Evolutionary conservation across 2,113 vertebrate genomes (phyloP), one percentile per base, ranked within the genome.

Genomic region (Amia ocellicauda): DNA sequence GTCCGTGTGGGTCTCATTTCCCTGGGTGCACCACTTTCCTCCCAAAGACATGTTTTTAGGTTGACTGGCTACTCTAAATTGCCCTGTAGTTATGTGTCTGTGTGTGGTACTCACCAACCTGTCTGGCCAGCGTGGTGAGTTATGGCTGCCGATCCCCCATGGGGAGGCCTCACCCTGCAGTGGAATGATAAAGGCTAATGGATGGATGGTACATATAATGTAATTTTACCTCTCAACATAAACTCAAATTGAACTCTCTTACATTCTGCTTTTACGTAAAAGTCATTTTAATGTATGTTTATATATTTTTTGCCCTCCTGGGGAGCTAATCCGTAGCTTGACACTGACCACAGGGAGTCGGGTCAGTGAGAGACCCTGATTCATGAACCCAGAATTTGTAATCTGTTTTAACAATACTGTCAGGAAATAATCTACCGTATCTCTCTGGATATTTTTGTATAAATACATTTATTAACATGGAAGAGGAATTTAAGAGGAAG

Each of bases 231-330:
- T 53, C 22, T 69, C 31, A 64, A 28, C 40, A 28, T 53, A 24
- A 41, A 54, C 57, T 42, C 57, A 17, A 22, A n/a, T 41, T 59
- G 40, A 43, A 59, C 31, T 22, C n/a, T 16, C 22, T 54, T 54
- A 42, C 52, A 26, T 31, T 24, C 22, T 23, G 14, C 19, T 65
- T 58, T 43, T 68, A 58, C 58, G 24, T 68, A 20, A 68, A 62
- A 19, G 17, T 7, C 11, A n/a, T 17, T 47, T 47, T 17, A 5
- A 13, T 47, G 13, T 65, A 3, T 60, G 58, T 60, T 54, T 67
- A 27, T 53, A 24, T 60, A 60, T 54, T 67, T 60, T 41, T 19
- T 22, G 56, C 57, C 43, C 41, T 60, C 24, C 13, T 36, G 56
- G 17, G 28, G 28, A 16, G 36, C 57, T 42, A 66, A 64, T 45